These are phyloP conservation scores for Theonella swinhoei DNA, from an alignment of 37 sponge, comb jelly and placozoan genomes.

Conservation along the genomic window DNA sequence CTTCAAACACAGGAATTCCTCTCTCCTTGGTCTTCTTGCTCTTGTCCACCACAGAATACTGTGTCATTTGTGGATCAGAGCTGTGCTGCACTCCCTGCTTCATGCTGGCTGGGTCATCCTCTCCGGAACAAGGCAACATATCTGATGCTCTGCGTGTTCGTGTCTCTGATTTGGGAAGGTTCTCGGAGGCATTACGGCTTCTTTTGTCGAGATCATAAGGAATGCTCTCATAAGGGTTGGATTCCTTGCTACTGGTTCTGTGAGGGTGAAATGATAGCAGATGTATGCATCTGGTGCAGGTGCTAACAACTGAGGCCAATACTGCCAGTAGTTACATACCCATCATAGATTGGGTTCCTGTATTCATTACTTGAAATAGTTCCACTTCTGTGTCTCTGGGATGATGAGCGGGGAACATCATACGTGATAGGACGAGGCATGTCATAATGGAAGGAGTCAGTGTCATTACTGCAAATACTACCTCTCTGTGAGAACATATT, in stretches of 20 bases:
- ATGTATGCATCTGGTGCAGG: too few species aligned
- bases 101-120: background rate
- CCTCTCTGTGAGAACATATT: background rate
- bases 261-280: too few species aligned
- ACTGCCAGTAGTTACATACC: background rate
- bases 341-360: conserved; percentile 24
- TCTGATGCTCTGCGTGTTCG: background rate
- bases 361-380: background rate
- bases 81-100: background rate
- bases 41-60: background rate
- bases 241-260: background rate
- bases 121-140: background rate
- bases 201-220: background rate
- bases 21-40: background rate
- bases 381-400: background rate
- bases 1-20: background rate
- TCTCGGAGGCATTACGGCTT: background rate
- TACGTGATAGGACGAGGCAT: conserved; percentile 14
- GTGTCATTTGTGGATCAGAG: background rate
- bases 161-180: background rate
- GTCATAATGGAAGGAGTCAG: conserved; percentile 31
- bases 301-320: too few species aligned
- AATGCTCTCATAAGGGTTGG: background rate
- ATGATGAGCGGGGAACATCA: conserved; percentile 25
- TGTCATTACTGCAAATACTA: background rate